Evolutionary conservation across 2,888 invertebrate genomes (phyloP).

Genomic region (Acanthococcus lagerstroemiae): DNA sequence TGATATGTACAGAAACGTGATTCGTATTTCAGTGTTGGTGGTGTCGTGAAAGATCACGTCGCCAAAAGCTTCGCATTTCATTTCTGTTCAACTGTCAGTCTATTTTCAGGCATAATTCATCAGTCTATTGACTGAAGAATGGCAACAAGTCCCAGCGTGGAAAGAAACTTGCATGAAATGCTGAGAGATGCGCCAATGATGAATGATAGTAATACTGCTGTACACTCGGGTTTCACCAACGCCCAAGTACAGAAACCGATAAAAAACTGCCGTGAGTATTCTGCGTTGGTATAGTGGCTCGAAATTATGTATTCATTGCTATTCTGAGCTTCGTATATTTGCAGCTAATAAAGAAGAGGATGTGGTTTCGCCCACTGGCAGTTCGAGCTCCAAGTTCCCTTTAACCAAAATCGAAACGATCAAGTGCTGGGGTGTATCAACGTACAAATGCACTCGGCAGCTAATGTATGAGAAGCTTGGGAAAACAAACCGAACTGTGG

Average conservation of each 20-base stretch:
- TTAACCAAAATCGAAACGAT: slow-evolving; percentile 77
- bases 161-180: slow-evolving; percentile 75
- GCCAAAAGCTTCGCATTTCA: no score
- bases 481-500: slow-evolving; percentile 81
- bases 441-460: slow-evolving; percentile 96
- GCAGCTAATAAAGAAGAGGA: slow-evolving; percentile 5
- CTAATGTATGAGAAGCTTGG: slow-evolving; percentile 92
- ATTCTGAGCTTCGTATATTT: no score
- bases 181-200: slow-evolving; percentile 69
- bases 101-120: no score
- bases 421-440: slow-evolving; percentile 94
- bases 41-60: no score
- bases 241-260: slow-evolving; percentile 42
- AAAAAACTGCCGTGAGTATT: slow-evolving; percentile 5
- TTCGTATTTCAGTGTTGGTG: no score
- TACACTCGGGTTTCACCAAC: slow-evolving; percentile 59
- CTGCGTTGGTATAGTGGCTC: not conserved
- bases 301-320: not conserved
- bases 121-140: no score
- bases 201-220: slow-evolving; percentile 63
- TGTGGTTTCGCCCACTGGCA: slow-evolving; percentile 46
- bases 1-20: no score
- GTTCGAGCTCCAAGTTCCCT: slow-evolving; percentile 42
- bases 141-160: slow-evolving; percentile 38
- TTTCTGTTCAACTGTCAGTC: no score